Evolutionary conservation across 2,888 invertebrate species (phyloP).

Genomic region (Apamea crenata): DNA sequence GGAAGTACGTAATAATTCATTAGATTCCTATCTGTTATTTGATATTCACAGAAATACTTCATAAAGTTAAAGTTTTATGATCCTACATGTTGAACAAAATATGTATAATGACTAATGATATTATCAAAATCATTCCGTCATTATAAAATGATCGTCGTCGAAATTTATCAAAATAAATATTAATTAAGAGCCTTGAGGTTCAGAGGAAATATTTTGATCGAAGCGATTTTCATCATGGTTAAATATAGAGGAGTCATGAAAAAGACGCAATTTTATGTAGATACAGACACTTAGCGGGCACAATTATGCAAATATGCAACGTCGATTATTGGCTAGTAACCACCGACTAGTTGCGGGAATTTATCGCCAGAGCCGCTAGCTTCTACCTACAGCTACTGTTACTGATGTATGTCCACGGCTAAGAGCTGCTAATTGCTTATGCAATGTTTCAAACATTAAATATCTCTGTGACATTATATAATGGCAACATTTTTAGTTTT

Average conservation of each 20-base stretch:
- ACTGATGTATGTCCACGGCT: slow-evolving; percentile 72
- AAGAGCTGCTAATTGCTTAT: slow-evolving; percentile 73
- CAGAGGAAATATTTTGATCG: slow-evolving; percentile 72
- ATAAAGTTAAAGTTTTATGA: slow-evolving; percentile 60
- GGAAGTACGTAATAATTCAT: slow-evolving; percentile 56
- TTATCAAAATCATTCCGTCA: slow-evolving; percentile 65
- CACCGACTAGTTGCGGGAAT: slow-evolving; percentile 85
- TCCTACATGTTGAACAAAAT: slow-evolving; percentile 53
- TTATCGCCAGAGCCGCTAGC: slow-evolving; percentile 76
- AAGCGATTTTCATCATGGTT: slow-evolving; percentile 79
- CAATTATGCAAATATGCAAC: slow-evolving; percentile 88
- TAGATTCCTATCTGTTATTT: slow-evolving; percentile 62
- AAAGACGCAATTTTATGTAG: slow-evolving; percentile 89
- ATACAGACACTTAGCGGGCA: slow-evolving; percentile 86
- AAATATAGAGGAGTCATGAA: slow-evolving; percentile 85
- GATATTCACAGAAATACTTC: slow-evolving; percentile 64
- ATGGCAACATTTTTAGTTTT: slow-evolving; percentile 39
- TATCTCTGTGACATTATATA: slow-evolving; percentile 54
- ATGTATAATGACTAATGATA: slow-evolving; percentile 63
- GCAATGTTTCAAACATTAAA: slow-evolving; percentile 61
- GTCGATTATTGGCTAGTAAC: slow-evolving; percentile 87
- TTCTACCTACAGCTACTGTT: slow-evolving; percentile 66
- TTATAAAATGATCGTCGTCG: slow-evolving; percentile 60
- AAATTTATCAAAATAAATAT: slow-evolving; percentile 73
- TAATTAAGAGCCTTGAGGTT: slow-evolving; percentile 70